phyloP scores from a whole-genome alignment of 2,888 invertebrate species.

The Phaonia tiefii region DNA sequence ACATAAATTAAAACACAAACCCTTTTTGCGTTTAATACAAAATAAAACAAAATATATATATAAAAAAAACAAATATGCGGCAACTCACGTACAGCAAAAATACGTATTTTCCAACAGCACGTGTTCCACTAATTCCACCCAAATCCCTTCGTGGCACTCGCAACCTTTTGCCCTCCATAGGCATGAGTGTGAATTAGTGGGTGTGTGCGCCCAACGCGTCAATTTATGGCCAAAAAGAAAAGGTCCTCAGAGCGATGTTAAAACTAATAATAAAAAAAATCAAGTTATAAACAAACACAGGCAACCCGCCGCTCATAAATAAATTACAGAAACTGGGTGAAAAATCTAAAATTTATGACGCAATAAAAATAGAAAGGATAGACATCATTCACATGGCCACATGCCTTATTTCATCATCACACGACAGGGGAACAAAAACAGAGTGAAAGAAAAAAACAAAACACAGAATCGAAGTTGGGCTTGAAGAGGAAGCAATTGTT shows the following conservation, averaged over 20 bases:
- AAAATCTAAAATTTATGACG: slow-evolving; percentile 47
- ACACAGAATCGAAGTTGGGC: no score
- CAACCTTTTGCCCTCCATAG: no score
- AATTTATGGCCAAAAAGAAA: slow-evolving; percentile 15
- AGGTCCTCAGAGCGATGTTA: slow-evolving; percentile 9
- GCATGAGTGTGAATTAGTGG: not conserved
- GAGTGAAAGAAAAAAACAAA: no score
- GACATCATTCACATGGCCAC: slow-evolving; percentile 6
- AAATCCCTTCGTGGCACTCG: no score
- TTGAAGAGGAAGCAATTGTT: no score
- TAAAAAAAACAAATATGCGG: no score
- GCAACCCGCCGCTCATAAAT: slow-evolving; percentile 27
- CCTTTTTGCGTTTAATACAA: not conserved
- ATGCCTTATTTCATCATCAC: not conserved
- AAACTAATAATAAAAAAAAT: slow-evolving; percentile 46
- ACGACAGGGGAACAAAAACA: no score
- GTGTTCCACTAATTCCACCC: slow-evolving; percentile 1
- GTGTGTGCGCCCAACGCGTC: slow-evolving; percentile 11
- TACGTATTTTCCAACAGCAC: slow-evolving; percentile 1
- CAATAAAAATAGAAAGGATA: slow-evolving; percentile 43
- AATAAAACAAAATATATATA: no score
- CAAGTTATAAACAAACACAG: slow-evolving; percentile 40
- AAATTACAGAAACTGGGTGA: slow-evolving; percentile 5
- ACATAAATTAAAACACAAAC: slow-evolving; percentile 10
- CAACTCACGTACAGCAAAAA: not conserved